Evolutionary conservation across 2,113 vertebrate species (phyloP), one percentile per base, ranked within the genome.

Genomic region (Panurus biarmicus): DNA sequence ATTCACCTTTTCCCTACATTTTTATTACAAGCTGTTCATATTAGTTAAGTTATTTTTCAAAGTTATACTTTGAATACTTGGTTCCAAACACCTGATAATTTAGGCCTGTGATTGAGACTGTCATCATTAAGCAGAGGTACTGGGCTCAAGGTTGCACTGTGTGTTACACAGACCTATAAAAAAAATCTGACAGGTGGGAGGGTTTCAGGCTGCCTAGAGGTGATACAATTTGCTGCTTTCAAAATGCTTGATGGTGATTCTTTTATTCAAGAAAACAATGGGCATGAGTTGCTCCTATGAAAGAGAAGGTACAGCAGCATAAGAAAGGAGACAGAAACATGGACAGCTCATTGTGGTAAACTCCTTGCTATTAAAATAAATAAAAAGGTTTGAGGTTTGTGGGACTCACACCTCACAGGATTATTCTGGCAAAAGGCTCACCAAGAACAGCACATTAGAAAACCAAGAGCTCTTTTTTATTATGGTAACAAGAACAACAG

Each of bases 281-380:
- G 85, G 20, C n/a, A 48, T 24, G 17, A 33, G 18, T 47, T 70
- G 19, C 17, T 91, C n/a, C 40, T 60, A 18, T 53, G 56, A 89
- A 85, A 80, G 31, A 69, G 33, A 62, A 73, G 45, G 66, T 73
- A 62, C 24, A 81, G 47, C 36, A 67, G 54, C 45, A 36, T 24
- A 35, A 33, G 19, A 61, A 75, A 82, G 48, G 25, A 83, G 33
- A 71, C 33, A 86, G 61, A 84, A 81, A 73, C 1, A 29, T 1
- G 33, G 58, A 33, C 86, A 92, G 11, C 60, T 87, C 74, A 89
- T 38, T 84, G 71, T 38, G 44, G 72, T 74, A 62, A 57, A 31
- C 26, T 48, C 38, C 28, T 84, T 51, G 38, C 33, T 94, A 73
- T 91, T 92, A 93, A 89, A 94, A 94, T 86, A 76, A 94, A 70